Base-by-base conservation (phyloP, 2,888 invertebrate species). In the Leptinotarsa juncta region DNA sequence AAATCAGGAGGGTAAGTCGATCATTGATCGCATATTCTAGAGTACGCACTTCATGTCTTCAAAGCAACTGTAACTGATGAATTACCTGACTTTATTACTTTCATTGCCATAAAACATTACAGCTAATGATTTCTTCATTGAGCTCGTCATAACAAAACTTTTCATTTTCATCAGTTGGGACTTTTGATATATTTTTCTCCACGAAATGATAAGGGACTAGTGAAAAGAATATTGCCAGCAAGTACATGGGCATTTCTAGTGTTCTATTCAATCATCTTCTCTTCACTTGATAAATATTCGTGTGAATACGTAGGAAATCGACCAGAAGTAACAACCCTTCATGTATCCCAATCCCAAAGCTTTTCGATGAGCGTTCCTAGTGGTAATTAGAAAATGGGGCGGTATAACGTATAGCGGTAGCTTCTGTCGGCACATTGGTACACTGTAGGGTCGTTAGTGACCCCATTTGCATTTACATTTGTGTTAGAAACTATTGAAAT, bases 381-480 rank as follows among this genome's bases (percentile, higher is more conserved):
- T 77, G 71, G 77, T 80, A 80, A 81, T 81, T 80, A 79, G 80
- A 77, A 75, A 78, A 79, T 77, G 75, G 78, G 81, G 72, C 72
- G 75, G 72, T 62, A 71, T 78, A 78, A 76, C 73, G 75, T 70
- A 76, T 73, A 71, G 75, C 67, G 70, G 76, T 72, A 74, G 76
- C 72, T 76, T 74, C 72, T 77, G 81, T 79, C 78, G 78, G 80
- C 80, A 77, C 81, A 78, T 78, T 71, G 74, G 78, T 78, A 78
- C 79, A 77, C 80, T 78, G 79, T 78, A 77, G 81, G 80, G 82
- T 81, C 81, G 82, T 82, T 82, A 81, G 82, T 82, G 85, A 85
- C 84, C 84, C 82, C 80, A 85, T 86, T 86, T 85, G 86, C 85
- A 86, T 86, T 85, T 85, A 85, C 86, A 85, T 85, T 84, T 83